Conservation (phyloP, 2,797 vertebrate genomes). For the Choloepus didactylus region DNA sequence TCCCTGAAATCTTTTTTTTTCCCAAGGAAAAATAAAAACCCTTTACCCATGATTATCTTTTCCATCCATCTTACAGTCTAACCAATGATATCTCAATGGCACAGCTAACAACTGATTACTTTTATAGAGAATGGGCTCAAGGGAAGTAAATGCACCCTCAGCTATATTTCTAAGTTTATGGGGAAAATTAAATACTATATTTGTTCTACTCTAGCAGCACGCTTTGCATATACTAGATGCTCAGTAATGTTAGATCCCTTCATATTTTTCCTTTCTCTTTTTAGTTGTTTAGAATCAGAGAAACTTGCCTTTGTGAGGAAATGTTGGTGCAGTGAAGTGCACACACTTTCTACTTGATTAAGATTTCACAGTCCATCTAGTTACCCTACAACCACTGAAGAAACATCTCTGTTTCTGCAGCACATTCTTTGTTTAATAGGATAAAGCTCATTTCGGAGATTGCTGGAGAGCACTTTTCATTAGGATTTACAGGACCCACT, state of each 20-base stretch:
- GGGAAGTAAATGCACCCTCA: background rate
- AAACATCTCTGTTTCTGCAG: slow-evolving; percentile 40
- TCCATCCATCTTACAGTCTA: background rate
- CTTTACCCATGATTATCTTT: background rate
- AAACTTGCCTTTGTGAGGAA: background rate
- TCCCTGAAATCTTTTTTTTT: background rate
- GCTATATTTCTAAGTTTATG: background rate
- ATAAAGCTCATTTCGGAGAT: slow-evolving; percentile 73
- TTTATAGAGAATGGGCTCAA: background rate
- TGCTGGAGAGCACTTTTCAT: slow-evolving; percentile 67
- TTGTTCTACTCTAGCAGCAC: background rate
- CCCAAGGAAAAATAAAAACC: background rate
- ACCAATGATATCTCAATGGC: background rate
- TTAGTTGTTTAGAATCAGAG: slow-evolving; percentile 22
- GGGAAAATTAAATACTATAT: background rate
- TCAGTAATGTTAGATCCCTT: background rate
- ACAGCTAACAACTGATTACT: slow-evolving; percentile 7
- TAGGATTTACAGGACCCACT: slow-evolving; percentile 58
- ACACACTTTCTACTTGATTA: slow-evolving; percentile 57
- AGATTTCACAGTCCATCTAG: slow-evolving; percentile 75
- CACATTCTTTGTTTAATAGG: slow-evolving; percentile 72
- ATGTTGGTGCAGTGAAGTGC: background rate
- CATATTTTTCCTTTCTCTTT: slow-evolving; percentile 11
- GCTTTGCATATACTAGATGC: slow-evolving; percentile 26
- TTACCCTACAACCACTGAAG: slow-evolving; percentile 49